A percentile compares a stretch with the other conserved stretches of the same genome.
Conservation (phyloP, 1,140 invertebrate species). For the Tetramorium alpestre region DNA sequence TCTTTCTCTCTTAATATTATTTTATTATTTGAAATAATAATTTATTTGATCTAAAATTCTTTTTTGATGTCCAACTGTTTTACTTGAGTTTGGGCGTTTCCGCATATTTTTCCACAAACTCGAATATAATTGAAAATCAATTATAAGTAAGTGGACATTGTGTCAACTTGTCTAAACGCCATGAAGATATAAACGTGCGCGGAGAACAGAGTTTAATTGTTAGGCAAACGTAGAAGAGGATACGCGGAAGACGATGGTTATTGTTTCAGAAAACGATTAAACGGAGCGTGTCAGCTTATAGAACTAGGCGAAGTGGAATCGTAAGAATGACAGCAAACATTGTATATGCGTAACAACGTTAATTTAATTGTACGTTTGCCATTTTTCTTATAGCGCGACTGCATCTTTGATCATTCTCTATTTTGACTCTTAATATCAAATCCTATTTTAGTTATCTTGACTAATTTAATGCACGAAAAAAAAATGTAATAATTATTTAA, state of each 20-base stretch:
- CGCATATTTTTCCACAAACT: constrained; percentile 36
- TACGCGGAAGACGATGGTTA: constrained; percentile 46
- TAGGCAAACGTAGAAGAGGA: constrained; percentile 45
- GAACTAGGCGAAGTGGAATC: neutral
- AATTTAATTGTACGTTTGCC: constrained; percentile 23
- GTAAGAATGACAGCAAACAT: constrained; percentile 33
- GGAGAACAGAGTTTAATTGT: constrained; percentile 57
- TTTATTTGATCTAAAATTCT: neutral
- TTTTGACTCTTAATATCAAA: constrained; percentile 18
- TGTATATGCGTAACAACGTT: constrained; percentile 10
- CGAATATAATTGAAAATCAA: neutral
- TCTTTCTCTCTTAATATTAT: neutral
- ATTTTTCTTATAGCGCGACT: constrained; percentile 2
- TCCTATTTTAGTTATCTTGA: neutral
- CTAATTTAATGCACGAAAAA: neutral
- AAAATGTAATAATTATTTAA: neutral
- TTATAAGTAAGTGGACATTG: constrained; percentile 37
- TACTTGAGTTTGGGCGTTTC: constrained; percentile 34
- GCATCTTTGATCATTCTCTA: neutral
- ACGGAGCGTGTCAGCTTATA: neutral
- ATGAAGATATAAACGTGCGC: constrained; percentile 37
- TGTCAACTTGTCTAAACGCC: constrained; percentile 50
- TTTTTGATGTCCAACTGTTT: neutral
- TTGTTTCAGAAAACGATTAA: constrained; percentile 67
- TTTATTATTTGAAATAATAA: neutral